Conservation (phyloP, 2,113 vertebrate species). For the Podiceps cristatus region DNA sequence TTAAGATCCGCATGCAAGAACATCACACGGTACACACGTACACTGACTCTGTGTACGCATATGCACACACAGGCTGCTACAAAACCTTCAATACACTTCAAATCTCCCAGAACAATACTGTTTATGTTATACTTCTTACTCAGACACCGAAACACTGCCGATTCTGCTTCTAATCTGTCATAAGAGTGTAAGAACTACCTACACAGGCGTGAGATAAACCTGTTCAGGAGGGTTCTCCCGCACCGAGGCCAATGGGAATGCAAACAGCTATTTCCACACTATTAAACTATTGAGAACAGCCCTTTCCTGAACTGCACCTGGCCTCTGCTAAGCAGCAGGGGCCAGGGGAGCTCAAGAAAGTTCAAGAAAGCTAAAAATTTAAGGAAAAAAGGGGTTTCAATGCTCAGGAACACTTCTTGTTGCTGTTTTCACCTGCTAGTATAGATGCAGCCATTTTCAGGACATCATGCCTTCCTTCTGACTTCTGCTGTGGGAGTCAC, state of each 20-base stretch:
- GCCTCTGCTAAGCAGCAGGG: neutral
- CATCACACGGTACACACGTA: neutral
- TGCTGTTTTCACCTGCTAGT: neutral
- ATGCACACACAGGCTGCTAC: rapidly evolving
- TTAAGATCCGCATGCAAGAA: neutral
- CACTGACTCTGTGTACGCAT: neutral
- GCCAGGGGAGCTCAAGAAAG: neutral
- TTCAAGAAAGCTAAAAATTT: neutral
- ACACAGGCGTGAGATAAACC: neutral
- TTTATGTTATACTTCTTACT: neutral
- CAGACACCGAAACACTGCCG: neutral
- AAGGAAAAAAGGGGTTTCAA: neutral
- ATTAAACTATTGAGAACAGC: neutral
- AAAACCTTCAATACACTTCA: neutral
- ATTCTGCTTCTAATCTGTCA: neutral
- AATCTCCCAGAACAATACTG: neutral
- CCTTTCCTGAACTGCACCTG: neutral
- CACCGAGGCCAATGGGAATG: rapidly evolving
- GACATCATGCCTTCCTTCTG: neutral
- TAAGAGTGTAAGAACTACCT: neutral
- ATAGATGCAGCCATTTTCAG: neutral
- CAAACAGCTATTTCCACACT: neutral
- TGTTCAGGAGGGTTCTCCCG: neutral
- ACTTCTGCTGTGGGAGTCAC: neutral
- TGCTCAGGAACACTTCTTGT: neutral